Percentiles rank a stretch among this genome's conserved stretches.
Evolutionary conservation across 2,797 vertebrate genomes (phyloP).

Genomic region (Molothrus aeneus): DNA sequence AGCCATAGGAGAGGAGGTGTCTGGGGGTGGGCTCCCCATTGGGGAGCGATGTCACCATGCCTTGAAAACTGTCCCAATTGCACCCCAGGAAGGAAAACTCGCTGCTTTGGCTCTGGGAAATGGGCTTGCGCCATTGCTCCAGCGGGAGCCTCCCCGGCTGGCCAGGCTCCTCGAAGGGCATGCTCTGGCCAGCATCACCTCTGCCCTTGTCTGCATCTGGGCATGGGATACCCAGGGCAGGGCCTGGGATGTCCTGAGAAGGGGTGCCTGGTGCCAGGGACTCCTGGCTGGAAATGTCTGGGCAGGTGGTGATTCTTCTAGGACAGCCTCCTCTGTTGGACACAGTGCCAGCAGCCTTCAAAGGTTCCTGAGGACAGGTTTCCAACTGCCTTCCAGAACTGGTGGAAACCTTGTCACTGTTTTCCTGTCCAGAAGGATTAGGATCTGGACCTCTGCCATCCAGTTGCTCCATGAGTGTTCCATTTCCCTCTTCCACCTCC

Average conservation of each 20-base stretch:
- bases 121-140: slow-evolving; percentile 79
- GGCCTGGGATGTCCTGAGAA: slow-evolving; percentile 4
- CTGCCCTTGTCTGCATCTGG: slow-evolving; percentile 29
- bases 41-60: slow-evolving; percentile 87
- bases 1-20: slow-evolving; percentile 81
- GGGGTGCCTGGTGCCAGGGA: not conserved
- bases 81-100: slow-evolving; percentile 88
- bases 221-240: not conserved
- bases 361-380: slow-evolving; percentile 11
- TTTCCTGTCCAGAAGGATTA: not conserved
- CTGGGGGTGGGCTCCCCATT: slow-evolving; percentile 74
- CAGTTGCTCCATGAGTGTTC: not conserved
- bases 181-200: not conserved
- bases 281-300: not conserved
- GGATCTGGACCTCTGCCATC: not conserved
- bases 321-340: slow-evolving; percentile 6
- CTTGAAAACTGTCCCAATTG: slow-evolving; percentile 93
- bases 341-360: not conserved
- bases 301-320: not conserved
- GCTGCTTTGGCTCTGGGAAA: slow-evolving; percentile 87
- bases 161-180: slow-evolving; percentile 48
- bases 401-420: not conserved
- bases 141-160: slow-evolving; percentile 43
- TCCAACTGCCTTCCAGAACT: slow-evolving; percentile 30
- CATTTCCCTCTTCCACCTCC: slow-evolving; percentile 1